These are phyloP conservation scores for Euura saliciscinereae DNA, from an alignment of 1,140 invertebrate genomes.

Conservation along the genomic window DNA sequence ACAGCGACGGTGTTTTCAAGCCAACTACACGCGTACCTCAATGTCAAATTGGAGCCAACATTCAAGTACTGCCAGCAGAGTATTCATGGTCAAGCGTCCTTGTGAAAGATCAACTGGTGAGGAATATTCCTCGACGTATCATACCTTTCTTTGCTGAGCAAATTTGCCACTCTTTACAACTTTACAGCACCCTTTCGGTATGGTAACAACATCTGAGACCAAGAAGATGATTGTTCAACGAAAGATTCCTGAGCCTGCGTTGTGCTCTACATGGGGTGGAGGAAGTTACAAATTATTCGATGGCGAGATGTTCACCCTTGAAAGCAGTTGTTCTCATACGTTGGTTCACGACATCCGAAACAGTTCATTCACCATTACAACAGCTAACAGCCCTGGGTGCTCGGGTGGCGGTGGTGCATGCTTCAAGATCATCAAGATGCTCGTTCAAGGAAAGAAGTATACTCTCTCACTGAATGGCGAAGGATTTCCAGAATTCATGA, in stretches of 20 bases:
- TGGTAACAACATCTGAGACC: constrained; percentile 28
- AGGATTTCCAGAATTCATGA: constrained; percentile 31
- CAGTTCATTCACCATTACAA: constrained; percentile 69
- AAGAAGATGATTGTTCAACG: constrained; percentile 42
- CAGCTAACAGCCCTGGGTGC: constrained; percentile 62
- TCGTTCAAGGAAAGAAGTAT: constrained; percentile 73
- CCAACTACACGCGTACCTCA: constrained; percentile 76
- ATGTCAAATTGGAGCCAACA: constrained; percentile 68
- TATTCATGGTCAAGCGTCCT: constrained; percentile 33
- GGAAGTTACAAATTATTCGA: constrained; percentile 87
- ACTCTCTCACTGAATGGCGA: constrained; percentile 49
- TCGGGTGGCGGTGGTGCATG: constrained; percentile 54
- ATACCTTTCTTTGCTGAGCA: too few relatives aligned
- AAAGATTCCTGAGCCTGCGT: constrained; percentile 62
- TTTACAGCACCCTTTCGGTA: too few relatives aligned
- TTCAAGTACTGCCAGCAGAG: constrained; percentile 44
- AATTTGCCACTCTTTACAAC: too few relatives aligned
- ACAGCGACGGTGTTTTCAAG: constrained; percentile 69
- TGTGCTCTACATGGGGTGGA: constrained; percentile 80
- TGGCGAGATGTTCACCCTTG: constrained; percentile 66
- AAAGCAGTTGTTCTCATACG: constrained; percentile 69
- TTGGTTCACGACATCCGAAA: constrained; percentile 69
- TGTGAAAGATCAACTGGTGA: constrained; percentile 26
- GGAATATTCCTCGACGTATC: too few relatives aligned
- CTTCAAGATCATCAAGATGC: constrained; percentile 67